Percentiles rank a stretch among this genome's conserved stretches.
Conservation (phyloP, 2,888 invertebrate species). For the Noctua janthe region DNA sequence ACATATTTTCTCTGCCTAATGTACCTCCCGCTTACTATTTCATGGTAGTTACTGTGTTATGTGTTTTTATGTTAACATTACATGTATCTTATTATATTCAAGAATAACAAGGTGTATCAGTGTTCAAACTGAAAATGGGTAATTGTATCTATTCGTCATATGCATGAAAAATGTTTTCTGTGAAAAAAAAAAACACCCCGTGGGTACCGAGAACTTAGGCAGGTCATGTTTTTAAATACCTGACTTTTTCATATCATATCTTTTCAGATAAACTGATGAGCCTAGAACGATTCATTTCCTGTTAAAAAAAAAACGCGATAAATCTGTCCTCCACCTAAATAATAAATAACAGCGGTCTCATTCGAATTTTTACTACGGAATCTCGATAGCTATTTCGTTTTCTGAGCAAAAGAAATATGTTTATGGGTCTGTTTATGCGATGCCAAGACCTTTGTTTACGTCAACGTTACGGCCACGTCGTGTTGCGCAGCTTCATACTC, state of each 20-base stretch:
- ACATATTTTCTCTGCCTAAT: neutral
- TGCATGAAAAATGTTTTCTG: neutral
- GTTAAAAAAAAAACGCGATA: conserved; percentile 57
- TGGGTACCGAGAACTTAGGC: neutral
- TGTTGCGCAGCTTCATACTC: conserved; percentile 50
- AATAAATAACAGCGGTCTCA: conserved; percentile 69
- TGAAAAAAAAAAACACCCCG: neutral
- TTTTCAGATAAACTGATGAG: conserved; percentile 36
- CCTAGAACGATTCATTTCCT: conserved; percentile 33
- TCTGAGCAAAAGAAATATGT: conserved; percentile 69
- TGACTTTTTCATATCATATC: neutral
- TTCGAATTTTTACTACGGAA: conserved; percentile 68
- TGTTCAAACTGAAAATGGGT: neutral
- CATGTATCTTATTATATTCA: neutral
- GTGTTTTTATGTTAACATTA: neutral
- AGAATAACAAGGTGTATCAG: neutral
- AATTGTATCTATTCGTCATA: neutral
- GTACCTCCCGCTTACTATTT: neutral
- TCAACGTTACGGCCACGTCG: conserved; percentile 60
- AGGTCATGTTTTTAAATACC: neutral
- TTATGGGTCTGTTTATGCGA: conserved; percentile 69
- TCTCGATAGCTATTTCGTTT: conserved; percentile 67
- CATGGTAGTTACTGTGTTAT: neutral
- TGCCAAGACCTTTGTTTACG: conserved; percentile 67
- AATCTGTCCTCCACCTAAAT: conserved; percentile 65